Conservation (phyloP, 2,888 invertebrate genomes). For the Eurois occulta region DNA sequence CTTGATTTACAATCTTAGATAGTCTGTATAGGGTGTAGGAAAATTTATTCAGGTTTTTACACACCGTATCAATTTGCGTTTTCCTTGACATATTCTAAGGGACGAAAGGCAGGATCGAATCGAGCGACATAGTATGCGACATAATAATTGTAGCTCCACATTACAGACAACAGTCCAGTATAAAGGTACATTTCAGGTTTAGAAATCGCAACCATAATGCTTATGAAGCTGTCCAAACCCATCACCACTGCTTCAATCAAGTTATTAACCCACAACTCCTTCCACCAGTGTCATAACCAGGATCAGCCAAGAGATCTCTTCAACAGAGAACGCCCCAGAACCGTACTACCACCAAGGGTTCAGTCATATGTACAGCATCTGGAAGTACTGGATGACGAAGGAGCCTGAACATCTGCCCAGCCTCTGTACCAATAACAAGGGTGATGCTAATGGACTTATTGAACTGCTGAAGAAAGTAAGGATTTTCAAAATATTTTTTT, state of each 20-base stretch:
- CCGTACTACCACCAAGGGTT: constrained; percentile 85
- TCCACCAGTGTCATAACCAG: constrained; percentile 78
- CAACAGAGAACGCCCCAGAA: constrained; percentile 72
- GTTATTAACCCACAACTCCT: background rate
- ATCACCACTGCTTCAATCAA: background rate
- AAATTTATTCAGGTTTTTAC: too few relatives aligned
- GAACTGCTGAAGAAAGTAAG: constrained; percentile 91
- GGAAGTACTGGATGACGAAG: constrained; percentile 94
- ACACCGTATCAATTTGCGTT: too few relatives aligned
- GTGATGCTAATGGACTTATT: constrained; percentile 85
- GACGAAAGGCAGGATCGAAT: background rate
- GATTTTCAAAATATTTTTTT: background rate
- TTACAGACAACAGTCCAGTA: background rate
- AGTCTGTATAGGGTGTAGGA: too few relatives aligned
- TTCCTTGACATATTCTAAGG: too few relatives aligned
- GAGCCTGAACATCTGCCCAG: constrained; percentile 92
- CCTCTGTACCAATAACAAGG: constrained; percentile 91
- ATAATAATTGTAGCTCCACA: background rate
- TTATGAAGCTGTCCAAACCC: background rate
- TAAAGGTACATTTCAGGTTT: background rate
- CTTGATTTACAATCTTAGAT: too few relatives aligned
- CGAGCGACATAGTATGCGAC: background rate
- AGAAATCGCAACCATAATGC: background rate
- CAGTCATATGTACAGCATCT: constrained; percentile 92
- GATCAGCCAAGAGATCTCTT: constrained; percentile 71